A percentile compares a stretch with the other conserved stretches of the same genome.
Evolutionary conservation across 1,140 invertebrate genomes (phyloP).

Genomic region (Drosophila hydei): DNA sequence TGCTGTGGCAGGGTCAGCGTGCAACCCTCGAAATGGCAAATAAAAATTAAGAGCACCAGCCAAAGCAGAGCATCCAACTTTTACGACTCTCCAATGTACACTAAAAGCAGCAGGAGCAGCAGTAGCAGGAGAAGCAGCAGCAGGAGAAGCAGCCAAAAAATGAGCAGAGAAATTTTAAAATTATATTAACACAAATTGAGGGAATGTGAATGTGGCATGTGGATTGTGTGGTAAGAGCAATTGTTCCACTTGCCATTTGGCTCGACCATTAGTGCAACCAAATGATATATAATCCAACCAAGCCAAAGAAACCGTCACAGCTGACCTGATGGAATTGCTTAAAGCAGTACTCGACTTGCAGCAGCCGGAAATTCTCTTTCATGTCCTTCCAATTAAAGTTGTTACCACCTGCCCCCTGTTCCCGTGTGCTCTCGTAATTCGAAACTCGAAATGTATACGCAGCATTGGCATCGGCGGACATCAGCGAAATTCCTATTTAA

Average conservation of each 20-base stretch:
- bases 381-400: constrained; percentile 74
- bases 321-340: constrained; percentile 44
- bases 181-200: constrained; percentile 72
- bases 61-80: constrained; percentile 39
- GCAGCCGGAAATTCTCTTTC: constrained; percentile 51
- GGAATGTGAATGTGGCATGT: constrained; percentile 10
- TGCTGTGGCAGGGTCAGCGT: constrained; percentile 53
- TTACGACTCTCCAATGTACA: constrained; percentile 75
- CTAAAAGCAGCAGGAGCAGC: constrained; percentile 48
- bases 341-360: constrained; percentile 1
- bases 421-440: constrained; percentile 40
- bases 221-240: constrained; percentile 25
- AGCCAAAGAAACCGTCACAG: constrained; percentile 33
- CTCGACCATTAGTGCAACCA: constrained; percentile 51
- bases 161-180: constrained; percentile 60
- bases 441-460: constrained; percentile 76
- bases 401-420: constrained; percentile 9
- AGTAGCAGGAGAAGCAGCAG: neutral
- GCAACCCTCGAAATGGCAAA: constrained; percentile 49
- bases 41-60: constrained; percentile 29
- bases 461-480: constrained; percentile 15
- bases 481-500: constrained; percentile 12
- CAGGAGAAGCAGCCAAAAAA: constrained; percentile 26
- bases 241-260: constrained; percentile 20
- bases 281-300: constrained; percentile 69